Base-by-base conservation (phyloP, 1,140 invertebrate genomes). In the Drosophila sproati region DNA sequence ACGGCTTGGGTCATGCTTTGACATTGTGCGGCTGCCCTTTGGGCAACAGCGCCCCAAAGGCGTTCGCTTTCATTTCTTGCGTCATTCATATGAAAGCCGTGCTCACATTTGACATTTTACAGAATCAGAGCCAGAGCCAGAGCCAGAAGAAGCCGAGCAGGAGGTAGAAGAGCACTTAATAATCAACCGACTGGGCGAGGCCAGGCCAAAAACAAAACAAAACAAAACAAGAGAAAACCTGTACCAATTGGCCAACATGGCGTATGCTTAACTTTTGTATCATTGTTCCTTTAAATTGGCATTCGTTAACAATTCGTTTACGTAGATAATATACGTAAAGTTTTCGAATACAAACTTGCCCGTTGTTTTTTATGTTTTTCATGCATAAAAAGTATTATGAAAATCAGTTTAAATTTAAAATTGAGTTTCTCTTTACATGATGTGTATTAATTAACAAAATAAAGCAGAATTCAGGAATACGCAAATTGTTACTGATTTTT, bases 81-180 rank as follows among this genome's bases (percentile, higher is more conserved):
- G 82, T 86, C 79, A 86, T 87, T 87, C 54, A 63, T 87, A 77
- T 82, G 61, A 87, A 86, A 82, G 68, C 83, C 66, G 72, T 69
- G 70, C 71, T 88, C 76, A 88, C 82, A 82, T 88, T 86, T 86
- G 83, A 86, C 82, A 86, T 86, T 88, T 88, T 57, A 71, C 82
- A 86, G 82, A 79, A 82, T 76, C 79, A 73, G 34, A 57, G 50
- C 29, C 28, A 56, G 35, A 20, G 37, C 3, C 4, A 4, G 41
- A 43, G 35, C 29, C 47, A 56, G 48, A 5, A 34, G 41, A 20
- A 20, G 20, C 20, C 20, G 20, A 1, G 28, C 32, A 20, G 7
- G 4, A 48, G 41, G 54, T 12, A 28, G 47, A 64, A 37, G 62
- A 45, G 8, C 43, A 64, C 68, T 87, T 76, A 73, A 82, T 78